Evolutionary conservation across 2,797 vertebrate species (phyloP), one percentile per base, ranked within the genome.

Genomic region (Chloroceryle amazona): DNA sequence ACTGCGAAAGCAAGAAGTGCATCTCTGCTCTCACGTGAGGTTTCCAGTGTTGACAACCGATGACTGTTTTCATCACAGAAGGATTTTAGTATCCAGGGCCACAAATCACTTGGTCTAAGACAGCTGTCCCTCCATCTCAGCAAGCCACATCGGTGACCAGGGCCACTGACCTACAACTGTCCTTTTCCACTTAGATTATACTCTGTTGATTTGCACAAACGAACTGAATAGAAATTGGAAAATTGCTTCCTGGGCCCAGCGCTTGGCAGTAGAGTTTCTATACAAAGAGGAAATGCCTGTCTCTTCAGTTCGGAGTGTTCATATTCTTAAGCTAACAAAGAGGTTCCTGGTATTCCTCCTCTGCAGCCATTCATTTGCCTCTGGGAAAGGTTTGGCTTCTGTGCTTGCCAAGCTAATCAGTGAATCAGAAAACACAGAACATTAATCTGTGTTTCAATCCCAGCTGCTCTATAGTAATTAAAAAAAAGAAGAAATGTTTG

Each of bases 271-370:
- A 67, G 11, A 58, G 83, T 90, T 74, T 58, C 68, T 68, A 4
- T 29, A 62, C 9, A 29, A 55, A 92, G 80, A 58, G 52, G 28
- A 95, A 91, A 81, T 72, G 86, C 49, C 51, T 79, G 54, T 73
- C 74, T 95, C 65, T 91, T 81, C 35, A 39, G 60, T 76, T 90
- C 54, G 39, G 72, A 91, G 80, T 70, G 85, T 55, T 84, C 65
- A 5, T 85, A 70, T 87, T 89, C 91, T 84, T 41, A 52, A 80
- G 31, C 47, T 83, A 91, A 93, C 75, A 88, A 96, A 93, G 65
- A 42, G 17, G 20, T 71, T 94, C 79, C 37, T 7, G 37, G n/a
- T 90, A 70, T 47, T 91, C 65, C 65, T 95, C 60, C 46, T 89
- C 86, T 81, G 55, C 85, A 76, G 85, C 79, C 61, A 39, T 73